These are phyloP conservation scores for Holothuria glaberrima DNA, from an alignment of 35 echinoderm and acorn worm species.

Conservation along the genomic window DNA sequence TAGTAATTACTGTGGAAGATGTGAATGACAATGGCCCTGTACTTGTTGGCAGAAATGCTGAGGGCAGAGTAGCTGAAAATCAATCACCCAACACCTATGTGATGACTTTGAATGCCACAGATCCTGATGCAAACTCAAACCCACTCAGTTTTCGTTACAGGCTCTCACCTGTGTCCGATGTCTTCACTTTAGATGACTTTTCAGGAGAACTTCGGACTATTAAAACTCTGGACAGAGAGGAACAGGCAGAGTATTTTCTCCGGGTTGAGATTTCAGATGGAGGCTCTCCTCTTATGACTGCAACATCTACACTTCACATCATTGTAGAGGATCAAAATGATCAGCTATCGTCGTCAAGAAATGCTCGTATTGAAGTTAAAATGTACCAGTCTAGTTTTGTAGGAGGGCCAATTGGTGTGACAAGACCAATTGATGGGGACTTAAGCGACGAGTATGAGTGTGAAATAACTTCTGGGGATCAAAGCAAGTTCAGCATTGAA, in stretches of 20 bases:
- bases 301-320: constrained; percentile 79
- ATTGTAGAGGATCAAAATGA: constrained; percentile 84
- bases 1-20: constrained; percentile 75
- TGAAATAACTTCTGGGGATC: constrained; percentile 72
- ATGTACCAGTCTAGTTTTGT: constrained; percentile 74
- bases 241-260: constrained; percentile 75
- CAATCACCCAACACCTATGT: constrained; percentile 64
- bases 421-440: constrained; percentile 83
- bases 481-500: constrained; percentile 70
- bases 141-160: constrained; percentile 70
- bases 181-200: constrained; percentile 59
- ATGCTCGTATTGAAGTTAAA: constrained; percentile 93
- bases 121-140: constrained; percentile 81
- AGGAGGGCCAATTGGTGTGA: constrained; percentile 80
- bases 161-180: constrained; percentile 49
- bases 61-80: constrained; percentile 83
- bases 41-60: constrained; percentile 63
- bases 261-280: constrained; percentile 86
- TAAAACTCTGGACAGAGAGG: constrained; percentile 73
- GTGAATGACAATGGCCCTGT: constrained; percentile 96
- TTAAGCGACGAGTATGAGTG: constrained; percentile 81
- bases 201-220: constrained; percentile 68
- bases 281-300: constrained; percentile 74
- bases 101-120: constrained; percentile 89
- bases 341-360: constrained; percentile 78